Evolutionary conservation across 2,113 vertebrate genomes (phyloP).

Genomic region (Neotragus moschatus): DNA sequence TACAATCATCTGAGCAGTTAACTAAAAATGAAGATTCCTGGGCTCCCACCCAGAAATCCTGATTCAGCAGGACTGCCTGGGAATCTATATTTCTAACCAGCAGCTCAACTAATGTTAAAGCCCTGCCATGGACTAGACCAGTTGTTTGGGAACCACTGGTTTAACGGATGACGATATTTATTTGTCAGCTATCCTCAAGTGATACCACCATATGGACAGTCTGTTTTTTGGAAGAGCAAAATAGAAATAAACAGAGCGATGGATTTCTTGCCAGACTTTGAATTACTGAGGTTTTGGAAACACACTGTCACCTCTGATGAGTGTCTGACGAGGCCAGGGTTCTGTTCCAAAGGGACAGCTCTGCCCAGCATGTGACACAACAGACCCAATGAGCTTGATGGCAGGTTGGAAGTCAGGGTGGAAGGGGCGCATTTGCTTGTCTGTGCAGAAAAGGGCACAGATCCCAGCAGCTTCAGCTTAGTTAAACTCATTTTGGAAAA

Average conservation of each 20-base stretch:
- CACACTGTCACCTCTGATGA: neutral
- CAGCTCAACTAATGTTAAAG: neutral
- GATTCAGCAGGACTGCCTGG: neutral
- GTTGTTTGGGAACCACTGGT: neutral
- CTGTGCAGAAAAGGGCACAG: conserved; percentile 32
- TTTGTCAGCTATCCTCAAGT: conserved; percentile 12
- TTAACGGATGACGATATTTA: neutral
- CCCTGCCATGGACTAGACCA: neutral
- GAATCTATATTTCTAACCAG: conserved; percentile 1
- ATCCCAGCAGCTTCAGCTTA: conserved; percentile 50
- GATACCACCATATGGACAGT: conserved; percentile 4
- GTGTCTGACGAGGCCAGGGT: neutral
- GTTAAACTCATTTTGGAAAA: conserved; percentile 66
- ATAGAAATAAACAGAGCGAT: conserved; percentile 21
- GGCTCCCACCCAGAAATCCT: conserved; percentile 34
- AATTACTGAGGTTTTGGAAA: neutral
- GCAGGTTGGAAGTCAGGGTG: neutral
- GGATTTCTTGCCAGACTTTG: conserved; percentile 3
- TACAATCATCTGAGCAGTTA: conserved; percentile 48
- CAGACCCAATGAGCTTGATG: neutral
- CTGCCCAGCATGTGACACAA: neutral
- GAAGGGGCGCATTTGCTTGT: conserved; percentile 35
- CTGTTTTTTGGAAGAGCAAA: conserved; percentile 41
- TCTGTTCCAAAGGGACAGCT: neutral
- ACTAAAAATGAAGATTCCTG: conserved; percentile 55